Evolutionary conservation across 2,888 invertebrate genomes (phyloP), one percentile per base, ranked within the genome.

Genomic region (Mesochorus sp.): DNA sequence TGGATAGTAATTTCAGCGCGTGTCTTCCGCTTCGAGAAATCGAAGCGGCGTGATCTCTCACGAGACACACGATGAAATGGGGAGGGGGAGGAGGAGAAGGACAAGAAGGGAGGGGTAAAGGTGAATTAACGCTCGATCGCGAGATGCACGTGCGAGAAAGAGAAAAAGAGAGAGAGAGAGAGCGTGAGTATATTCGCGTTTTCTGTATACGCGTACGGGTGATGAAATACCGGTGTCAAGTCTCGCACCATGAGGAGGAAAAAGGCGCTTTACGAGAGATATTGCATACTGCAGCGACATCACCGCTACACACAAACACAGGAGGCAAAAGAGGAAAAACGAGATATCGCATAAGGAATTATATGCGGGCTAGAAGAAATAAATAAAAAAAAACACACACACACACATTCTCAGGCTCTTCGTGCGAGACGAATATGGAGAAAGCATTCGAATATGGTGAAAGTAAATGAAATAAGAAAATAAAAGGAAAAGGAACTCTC

Each of bases 21-120:
- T 72, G 76, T 76, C 76, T 76, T 76, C 76, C 76, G 76, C 76
- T 72, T 55, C 61, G 72, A 61, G 61, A 61, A 76, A 61, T 67
- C 71, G 61, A 67, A 72, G 42, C 37, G 61, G 59, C 44, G 42
- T 37, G 71, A 67, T 66, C 59, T 64, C 64, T 51, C 71, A 19
- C 59, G 53, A 37, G 49, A 61, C 59, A 34, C 59, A 49, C 17
- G 71, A 42, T 42, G 49, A 24, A 64, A 14, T 28, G 42, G 6
- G 19, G 17, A 14, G n/a, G 28, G 26, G 19, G 19, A 0, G 3
- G 47, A 3, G 5, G 47, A 6, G 8, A 19, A 19, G 5, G 6
- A 8, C 6, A 10, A 14, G 37, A 6, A 5, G 19, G 5, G n/a
- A 34, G 21, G 19, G 24, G 17, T 26, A 24, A 49, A 49, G 28